Evolutionary conservation across 2,888 invertebrate genomes (phyloP), one percentile per base, ranked within the genome.

Genomic region (Ectropis crepuscularia): DNA sequence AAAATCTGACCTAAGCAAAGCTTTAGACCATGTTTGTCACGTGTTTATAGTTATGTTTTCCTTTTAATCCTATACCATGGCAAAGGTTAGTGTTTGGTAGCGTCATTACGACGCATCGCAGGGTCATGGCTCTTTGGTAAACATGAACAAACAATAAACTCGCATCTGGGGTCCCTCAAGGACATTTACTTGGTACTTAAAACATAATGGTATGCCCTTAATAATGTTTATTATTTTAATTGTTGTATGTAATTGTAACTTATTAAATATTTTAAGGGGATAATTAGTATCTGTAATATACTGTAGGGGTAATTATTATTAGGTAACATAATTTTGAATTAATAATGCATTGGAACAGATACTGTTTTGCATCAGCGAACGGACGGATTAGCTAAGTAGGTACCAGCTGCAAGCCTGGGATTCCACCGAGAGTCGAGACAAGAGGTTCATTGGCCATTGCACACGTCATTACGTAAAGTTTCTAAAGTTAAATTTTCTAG

Each of bases 81-180:
- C 73, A 71, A 75, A 81, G 81, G 80, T 74, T 76, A 70, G 65
- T 74, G 75, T 68, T 72, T 74, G 73, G 79, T 79, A 70, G 75
- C 73, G 69, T 59, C 63, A 68, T 70, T 74, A 71, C 82, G 80
- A 83, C 72, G 83, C 80, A 79, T 70, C 55, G 68, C 67, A 82
- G 78, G 84, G 83, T 84, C 85, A 84, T 82, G 86, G 83, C 64
- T 64, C 41, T 12, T 60, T 62, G 61, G 63, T 54, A 60, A 68
- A 61, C 50, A 53, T 61, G 38, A 38, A 63, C 65, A 59, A 66
- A 67, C 65, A 67, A 60, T 61, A 63, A 46, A 59, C 73, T 77
- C 77, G 78, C 74, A 75, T 79, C 75, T 61, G 79, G 80, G 47
- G 74, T 83, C 45, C 76, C 77, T 65, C 82, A 82, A 74, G 86